Conservation (phyloP, 1,140 invertebrate genomes). For the Drosophila nannoptera region DNA sequence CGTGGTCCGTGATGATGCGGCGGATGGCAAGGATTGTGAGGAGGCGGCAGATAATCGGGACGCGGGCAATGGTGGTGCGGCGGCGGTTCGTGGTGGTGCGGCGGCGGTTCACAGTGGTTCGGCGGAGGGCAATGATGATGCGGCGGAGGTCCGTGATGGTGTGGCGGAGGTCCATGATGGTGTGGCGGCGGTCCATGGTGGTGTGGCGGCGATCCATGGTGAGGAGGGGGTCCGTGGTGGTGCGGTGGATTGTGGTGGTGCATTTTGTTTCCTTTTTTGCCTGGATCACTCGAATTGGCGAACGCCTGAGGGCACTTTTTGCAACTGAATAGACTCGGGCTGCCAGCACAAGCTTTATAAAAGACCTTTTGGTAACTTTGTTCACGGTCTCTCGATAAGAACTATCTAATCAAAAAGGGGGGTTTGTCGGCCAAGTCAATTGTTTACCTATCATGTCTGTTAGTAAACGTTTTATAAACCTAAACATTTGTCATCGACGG, state of each 20-base stretch:
- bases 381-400: constrained; percentile 29
- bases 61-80: constrained; percentile 18
- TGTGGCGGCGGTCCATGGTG: constrained; percentile 19
- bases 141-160: constrained; percentile 17
- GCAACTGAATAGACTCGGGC: constrained; percentile 17
- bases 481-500: constrained; percentile 1
- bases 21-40: constrained; percentile 16
- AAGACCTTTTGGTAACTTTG: constrained; percentile 3
- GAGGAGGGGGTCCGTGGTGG: constrained; percentile 20
- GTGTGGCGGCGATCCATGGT: constrained; percentile 16
- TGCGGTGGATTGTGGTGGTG: constrained; percentile 12
- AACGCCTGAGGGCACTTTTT: not conserved
- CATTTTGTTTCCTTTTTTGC: constrained; percentile 6
- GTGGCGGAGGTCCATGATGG: constrained; percentile 25
- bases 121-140: constrained; percentile 26
- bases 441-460: constrained; percentile 15
- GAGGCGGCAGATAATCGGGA: constrained; percentile 14
- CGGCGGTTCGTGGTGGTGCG: constrained; percentile 20
- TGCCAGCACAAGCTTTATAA: constrained; percentile 32
- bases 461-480: constrained; percentile 21
- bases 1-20: constrained; percentile 42
- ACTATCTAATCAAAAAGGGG: constrained; percentile 32
- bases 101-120: constrained; percentile 42
- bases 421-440: constrained; percentile 25
- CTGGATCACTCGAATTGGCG: constrained; percentile 1